phyloP scores from a whole-genome alignment of 2,797 vertebrate species.

The Sebastes oblongus region DNA sequence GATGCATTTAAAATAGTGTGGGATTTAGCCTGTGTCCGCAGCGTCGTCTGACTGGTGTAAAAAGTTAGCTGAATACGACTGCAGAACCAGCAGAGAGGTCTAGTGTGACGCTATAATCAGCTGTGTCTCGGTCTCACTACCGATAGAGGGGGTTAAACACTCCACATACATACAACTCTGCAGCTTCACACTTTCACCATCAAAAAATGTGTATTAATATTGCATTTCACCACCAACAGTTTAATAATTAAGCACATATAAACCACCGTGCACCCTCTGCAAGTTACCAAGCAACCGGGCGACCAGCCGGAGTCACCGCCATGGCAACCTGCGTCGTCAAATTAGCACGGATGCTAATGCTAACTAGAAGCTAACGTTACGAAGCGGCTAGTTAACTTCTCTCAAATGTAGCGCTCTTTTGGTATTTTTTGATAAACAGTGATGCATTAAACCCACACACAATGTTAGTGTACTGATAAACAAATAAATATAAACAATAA shows the following conservation, averaged over 20 bases:
- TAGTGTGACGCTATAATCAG: neutral
- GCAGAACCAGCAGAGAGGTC: conserved; percentile 26
- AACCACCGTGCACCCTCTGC: fast-evolving
- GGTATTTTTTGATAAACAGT: neutral
- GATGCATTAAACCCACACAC: fast-evolving
- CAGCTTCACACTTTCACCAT: conserved; percentile 7
- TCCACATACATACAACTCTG: neutral
- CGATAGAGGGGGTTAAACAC: conserved; percentile 63
- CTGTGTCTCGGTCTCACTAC: neutral
- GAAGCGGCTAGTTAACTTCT: conserved; percentile 20
- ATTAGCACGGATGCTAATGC: conserved; percentile 66
- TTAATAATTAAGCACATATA: fast-evolving
- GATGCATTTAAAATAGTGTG: neutral
- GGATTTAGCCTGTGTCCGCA: neutral
- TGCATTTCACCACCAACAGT: fast-evolving
- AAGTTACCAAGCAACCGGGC: neutral
- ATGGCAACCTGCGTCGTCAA: conserved; percentile 66
- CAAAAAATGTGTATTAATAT: neutral
- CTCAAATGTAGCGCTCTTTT: neutral
- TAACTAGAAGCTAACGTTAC: conserved; percentile 44
- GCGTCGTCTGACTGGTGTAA: neutral
- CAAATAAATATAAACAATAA: fast-evolving
- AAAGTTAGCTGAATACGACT: conserved; percentile 17
- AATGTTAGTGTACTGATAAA: fast-evolving
- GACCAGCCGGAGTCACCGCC: neutral